A percentile compares a stretch with the other conserved stretches of the same genome.
Conservation (phyloP, 2,113 vertebrate genomes). For the Calidris pugnax region DNA sequence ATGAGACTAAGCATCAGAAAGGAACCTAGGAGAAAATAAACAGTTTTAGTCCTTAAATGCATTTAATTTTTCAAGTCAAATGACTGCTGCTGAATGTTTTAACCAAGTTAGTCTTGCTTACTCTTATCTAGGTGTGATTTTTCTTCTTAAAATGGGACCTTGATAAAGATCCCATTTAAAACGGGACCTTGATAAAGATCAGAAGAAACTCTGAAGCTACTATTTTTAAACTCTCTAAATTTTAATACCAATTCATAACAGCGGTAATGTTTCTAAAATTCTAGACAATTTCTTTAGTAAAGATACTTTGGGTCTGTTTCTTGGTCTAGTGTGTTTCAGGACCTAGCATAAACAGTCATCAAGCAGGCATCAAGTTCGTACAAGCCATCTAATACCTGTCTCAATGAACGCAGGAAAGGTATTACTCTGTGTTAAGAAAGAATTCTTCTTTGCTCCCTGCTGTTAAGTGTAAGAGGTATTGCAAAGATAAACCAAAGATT, state of each 20-base stretch:
- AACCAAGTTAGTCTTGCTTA: not conserved
- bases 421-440: not conserved
- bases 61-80: not conserved
- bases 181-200: not conserved
- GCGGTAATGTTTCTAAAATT: not conserved
- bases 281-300: not conserved
- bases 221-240: not conserved
- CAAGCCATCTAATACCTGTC: not conserved
- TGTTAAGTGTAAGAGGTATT: not conserved
- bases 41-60: not conserved
- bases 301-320: not conserved
- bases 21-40: not conserved
- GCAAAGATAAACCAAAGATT: not conserved
- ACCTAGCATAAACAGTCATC: not conserved
- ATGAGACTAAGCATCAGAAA: not conserved
- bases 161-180: not conserved
- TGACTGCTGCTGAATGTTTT: not conserved
- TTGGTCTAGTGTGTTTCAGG: not conserved
- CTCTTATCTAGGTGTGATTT: not conserved
- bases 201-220: not conserved
- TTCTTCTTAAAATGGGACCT: not conserved
- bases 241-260: not conserved
- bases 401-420: not conserved
- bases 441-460: not conserved
- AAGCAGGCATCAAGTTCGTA: not conserved